Evolutionary conservation across 2,888 invertebrate species (phyloP), one percentile per base, ranked within the genome.

Genomic region (Drosophila demipolita): DNA sequence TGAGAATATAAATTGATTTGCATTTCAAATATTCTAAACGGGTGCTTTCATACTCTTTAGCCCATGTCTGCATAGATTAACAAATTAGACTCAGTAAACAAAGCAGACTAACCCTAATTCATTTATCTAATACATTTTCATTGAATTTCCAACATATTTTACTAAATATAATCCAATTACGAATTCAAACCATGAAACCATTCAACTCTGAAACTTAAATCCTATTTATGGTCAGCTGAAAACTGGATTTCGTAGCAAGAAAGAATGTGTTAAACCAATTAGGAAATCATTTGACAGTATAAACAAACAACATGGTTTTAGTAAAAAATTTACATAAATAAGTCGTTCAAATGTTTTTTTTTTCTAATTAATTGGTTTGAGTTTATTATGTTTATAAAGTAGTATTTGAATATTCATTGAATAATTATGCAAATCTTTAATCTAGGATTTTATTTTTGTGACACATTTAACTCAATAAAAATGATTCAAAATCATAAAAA

Each of bases 251-350:
- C 3, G 32, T 9, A 35, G 32, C 32, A 49, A 54, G 4, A 20
- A 64, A 55, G 62, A 80, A 80, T 84, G 85, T 82, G 83, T 85
- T 87, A 78, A 87, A 76, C 70, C 76, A 76, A 84, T 78, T 82
- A 78, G 80, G 58, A 69, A 61, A 68, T 68, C 55, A 57, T 40
- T 50, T 62, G 72, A 60, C 75, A 58, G 15, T 3, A 32, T 40
- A 32, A 57, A 20, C 7, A 68, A 58, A 3, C 45, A 68, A 54
- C 71, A 84, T 65, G 73, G 50, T 58, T 87, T 82, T 79, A 83
- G 73, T 67, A 50, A 40, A 67, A 40, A 69, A 59, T 87, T 87
- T 80, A 74, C 85, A 84, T 84, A 87, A 84, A 74, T 71, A 66
- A 73, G 67, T 59, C 77, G 87, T 58, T 59, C 66, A 64, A 53